Base-by-base conservation (phyloP, 2,113 vertebrate genomes). In the Cisticola juncidis region DNA sequence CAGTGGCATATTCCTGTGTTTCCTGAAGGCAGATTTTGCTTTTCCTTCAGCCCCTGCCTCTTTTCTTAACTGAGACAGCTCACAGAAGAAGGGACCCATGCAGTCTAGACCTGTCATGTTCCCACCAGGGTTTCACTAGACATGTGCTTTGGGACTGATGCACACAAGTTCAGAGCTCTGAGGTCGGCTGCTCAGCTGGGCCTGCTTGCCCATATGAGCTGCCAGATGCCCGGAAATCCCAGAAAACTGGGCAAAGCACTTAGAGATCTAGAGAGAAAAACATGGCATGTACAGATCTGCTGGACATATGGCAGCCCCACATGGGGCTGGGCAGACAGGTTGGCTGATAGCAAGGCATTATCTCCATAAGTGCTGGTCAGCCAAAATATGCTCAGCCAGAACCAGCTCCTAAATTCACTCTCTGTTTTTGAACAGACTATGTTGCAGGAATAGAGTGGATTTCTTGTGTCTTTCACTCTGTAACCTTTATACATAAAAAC, bases 151-250 rank as follows among this genome's bases (percentile, higher is more conserved):
- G 78, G 70, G 91, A 61, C 25, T 82, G 33, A 57, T 33, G 4
- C 38, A 21, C 29, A 16, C 11, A 50, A 0, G 0, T 33, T 51
- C 78, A 61, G 24, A 68, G 11, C 8, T 58, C 31, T 38, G 29
- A 31, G 72, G 81, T n/a, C 28, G 2, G 31, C 36, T 64, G 70
- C 62, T 80, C 57, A 51, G 40, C 70, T 87, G 78, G 57, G 4
- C 29, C 31, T 86, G 28, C 70, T 76, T 80, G 71, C 25, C 71
- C 45, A 42, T 53, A 48, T 53, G 57, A 92, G 53, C 28, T 93
- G 45, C 66, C 90, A 94, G 78, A 80, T 88, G 66, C 66, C 48
- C 85, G 82, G 66, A 95, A 94, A 82, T 53, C 81, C 68, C 50
- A 57, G 36, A 79, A 61, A 88, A 61, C 2, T 13, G 31, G n/a